Percentiles rank a stretch among this genome's conserved stretches.
These are phyloP conservation scores for Diaprepes abbreviatus DNA, from an alignment of 2,888 invertebrate species.

Conservation along the genomic window DNA sequence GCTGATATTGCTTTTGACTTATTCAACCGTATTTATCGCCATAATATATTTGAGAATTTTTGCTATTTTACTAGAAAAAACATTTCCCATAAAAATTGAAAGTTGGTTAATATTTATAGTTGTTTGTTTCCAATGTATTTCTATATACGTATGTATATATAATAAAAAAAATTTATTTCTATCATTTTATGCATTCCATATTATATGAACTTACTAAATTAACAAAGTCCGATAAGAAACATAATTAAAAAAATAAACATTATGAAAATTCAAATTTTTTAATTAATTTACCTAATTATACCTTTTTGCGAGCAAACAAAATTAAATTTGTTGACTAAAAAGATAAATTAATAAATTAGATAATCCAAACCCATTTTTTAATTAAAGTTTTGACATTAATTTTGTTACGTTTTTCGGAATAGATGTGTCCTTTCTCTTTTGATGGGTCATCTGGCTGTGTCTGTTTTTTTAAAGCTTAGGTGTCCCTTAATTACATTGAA, in stretches of 20 bases:
- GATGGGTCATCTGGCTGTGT: conserved; percentile 2
- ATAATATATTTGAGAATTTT: too few species aligned
- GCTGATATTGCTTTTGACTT: too few species aligned
- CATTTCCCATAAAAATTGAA: too few species aligned
- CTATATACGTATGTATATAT: too few species aligned
- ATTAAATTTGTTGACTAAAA: neutral
- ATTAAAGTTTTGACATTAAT: neutral
- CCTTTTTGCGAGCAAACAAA: neutral
- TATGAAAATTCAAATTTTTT: neutral
- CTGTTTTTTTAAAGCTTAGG: conserved; percentile 3
- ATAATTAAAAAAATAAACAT: neutral
- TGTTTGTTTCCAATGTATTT: too few species aligned
- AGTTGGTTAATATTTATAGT: too few species aligned
- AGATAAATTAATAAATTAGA: neutral
- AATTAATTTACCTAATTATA: neutral
- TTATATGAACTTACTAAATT: too few species aligned
- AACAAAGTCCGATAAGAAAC: too few species aligned
- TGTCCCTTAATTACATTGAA: conserved; percentile 11
- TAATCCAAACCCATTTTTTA: neutral
- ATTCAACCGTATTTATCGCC: too few species aligned
- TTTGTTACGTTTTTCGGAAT: neutral
- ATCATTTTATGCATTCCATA: too few species aligned
- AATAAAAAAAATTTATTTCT: too few species aligned
- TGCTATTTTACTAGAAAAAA: too few species aligned
- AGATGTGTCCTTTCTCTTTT: neutral